These are phyloP conservation scores for Stigmatopora nigra DNA, from an alignment of 2,113 vertebrate species.

Conservation along the genomic window DNA sequence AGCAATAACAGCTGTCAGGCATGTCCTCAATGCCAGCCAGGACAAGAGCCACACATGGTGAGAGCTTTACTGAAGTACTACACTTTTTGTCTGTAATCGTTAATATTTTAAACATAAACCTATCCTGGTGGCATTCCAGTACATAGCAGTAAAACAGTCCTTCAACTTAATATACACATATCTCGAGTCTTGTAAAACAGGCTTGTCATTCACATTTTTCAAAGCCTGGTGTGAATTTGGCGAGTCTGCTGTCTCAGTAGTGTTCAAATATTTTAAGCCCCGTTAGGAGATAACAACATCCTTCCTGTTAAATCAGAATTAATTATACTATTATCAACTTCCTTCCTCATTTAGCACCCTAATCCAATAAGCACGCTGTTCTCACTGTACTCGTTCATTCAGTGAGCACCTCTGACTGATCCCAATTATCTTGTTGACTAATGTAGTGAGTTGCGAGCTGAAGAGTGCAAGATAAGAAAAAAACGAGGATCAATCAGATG, in stretches of 20 bases:
- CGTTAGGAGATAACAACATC: not conserved
- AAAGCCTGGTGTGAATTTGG: not conserved
- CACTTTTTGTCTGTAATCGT: not conserved
- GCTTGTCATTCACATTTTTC: not conserved
- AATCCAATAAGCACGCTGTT: conserved; percentile 7
- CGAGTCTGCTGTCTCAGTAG: not conserved
- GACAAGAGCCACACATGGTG: conserved; percentile 93
- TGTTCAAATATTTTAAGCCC: not conserved
- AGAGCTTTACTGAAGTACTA: conserved; percentile 32
- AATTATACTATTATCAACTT: not conserved
- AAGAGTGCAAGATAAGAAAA: conserved; percentile 12
- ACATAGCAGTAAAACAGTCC: not conserved
- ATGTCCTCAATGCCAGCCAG: conserved; percentile 88
- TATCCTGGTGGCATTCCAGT: not conserved
- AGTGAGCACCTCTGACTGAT: not conserved
- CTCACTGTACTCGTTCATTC: not conserved
- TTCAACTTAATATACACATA: not conserved
- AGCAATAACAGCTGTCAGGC: conserved; percentile 86
- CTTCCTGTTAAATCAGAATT: not conserved
- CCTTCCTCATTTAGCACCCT: not conserved
- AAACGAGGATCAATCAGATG: conserved; percentile 25
- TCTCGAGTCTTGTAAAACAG: not conserved
- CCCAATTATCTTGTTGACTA: not conserved
- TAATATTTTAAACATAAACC: not conserved
- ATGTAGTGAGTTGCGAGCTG: conserved; percentile 20